phyloP scores from a whole-genome alignment of 2,113 vertebrate genomes.

The Gopherus evgoodei region DNA sequence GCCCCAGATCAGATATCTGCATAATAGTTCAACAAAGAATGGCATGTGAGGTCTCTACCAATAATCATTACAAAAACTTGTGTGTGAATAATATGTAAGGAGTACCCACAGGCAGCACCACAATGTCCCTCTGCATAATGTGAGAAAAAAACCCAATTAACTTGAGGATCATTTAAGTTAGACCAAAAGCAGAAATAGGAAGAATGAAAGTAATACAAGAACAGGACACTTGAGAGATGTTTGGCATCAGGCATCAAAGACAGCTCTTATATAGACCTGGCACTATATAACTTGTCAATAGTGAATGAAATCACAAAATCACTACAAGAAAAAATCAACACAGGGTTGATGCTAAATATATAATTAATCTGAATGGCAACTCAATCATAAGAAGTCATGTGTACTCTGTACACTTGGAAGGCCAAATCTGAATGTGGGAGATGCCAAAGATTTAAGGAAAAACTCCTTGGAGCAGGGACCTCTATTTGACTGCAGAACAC shows the following conservation, averaged over 20 bases:
- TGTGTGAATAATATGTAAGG: not conserved
- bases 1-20: not conserved
- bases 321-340: constrained; percentile 63
- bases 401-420: not conserved
- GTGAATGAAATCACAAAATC: constrained; percentile 69
- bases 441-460: not conserved
- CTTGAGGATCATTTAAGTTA: constrained; percentile 28
- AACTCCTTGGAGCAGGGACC: not conserved
- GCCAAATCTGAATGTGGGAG: constrained; percentile 2
- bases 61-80: not conserved
- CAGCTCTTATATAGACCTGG: constrained; percentile 61
- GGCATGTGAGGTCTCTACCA: not conserved
- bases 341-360: constrained; percentile 47
- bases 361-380: not conserved
- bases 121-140: not conserved
- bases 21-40: not conserved
- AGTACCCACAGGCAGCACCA: not conserved
- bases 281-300: constrained; percentile 72
- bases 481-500: not conserved
- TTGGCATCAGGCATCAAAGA: constrained; percentile 67
- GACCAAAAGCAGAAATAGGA: constrained; percentile 59
- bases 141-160: not conserved
- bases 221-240: constrained; percentile 9
- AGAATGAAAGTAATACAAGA: constrained; percentile 2
- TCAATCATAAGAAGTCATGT: not conserved